Conservation (phyloP, 2,113 vertebrate species). For the Carollia perspicillata region DNA sequence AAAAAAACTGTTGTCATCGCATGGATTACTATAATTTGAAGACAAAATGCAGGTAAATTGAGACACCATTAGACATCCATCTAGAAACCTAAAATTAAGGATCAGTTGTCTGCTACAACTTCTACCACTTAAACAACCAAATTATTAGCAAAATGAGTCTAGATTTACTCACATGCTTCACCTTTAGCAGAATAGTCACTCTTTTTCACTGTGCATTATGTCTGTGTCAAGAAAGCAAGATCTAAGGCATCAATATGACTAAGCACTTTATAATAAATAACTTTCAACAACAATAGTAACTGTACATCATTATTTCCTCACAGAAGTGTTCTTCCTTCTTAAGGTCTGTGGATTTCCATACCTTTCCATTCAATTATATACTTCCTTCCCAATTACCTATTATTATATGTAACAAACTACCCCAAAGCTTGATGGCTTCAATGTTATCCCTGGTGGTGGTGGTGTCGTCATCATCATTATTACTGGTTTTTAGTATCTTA, state of each 20-base stretch:
- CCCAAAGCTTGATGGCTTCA: background rate
- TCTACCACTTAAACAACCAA: background rate
- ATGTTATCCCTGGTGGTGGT: background rate
- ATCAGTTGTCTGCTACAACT: background rate
- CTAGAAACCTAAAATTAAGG: background rate
- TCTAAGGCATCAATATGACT: background rate
- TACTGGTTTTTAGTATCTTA: background rate
- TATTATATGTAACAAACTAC: background rate
- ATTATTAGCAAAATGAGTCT: background rate
- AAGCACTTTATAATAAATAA: background rate
- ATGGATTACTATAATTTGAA: background rate
- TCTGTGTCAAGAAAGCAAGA: background rate
- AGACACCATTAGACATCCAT: background rate
- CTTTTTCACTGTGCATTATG: background rate
- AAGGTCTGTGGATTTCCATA: background rate
- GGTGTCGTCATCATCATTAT: background rate
- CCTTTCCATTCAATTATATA: background rate
- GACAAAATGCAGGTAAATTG: background rate
- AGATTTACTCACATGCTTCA: background rate
- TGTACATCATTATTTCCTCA: background rate
- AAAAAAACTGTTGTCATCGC: background rate
- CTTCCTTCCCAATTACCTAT: background rate
- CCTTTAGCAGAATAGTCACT: background rate
- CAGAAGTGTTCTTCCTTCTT: background rate
- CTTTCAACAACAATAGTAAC: background rate